These are phyloP conservation scores for Lasioglossum leucozonium DNA, from an alignment of 2,888 invertebrate species.

Conservation along the genomic window DNA sequence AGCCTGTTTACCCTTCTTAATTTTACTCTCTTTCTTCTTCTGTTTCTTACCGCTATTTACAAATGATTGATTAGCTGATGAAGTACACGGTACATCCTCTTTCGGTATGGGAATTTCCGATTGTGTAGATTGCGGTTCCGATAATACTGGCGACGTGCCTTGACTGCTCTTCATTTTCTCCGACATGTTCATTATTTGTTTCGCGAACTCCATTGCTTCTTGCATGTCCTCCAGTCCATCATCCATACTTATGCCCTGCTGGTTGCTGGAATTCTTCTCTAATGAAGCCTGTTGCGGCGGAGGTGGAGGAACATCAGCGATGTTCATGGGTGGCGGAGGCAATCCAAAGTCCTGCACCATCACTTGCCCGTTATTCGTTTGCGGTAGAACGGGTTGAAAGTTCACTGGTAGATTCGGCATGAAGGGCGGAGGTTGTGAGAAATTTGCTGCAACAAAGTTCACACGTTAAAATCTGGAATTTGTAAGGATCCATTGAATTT, in stretches of 20 bases:
- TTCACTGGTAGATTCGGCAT: slow-evolving; percentile 37
- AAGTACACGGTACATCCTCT: neutral
- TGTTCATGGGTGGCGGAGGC: slow-evolving; percentile 34
- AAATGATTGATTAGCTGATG: neutral
- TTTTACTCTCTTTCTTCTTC: slow-evolving; percentile 30
- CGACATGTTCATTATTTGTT: slow-evolving; percentile 78
- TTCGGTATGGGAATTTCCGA: slow-evolving; percentile 38
- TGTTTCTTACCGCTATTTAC: slow-evolving; percentile 21
- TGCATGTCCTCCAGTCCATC: slow-evolving; percentile 80
- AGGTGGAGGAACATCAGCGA: slow-evolving; percentile 29
- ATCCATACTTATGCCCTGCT: slow-evolving; percentile 54
- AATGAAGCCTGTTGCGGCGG: neutral
- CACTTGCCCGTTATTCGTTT: slow-evolving; percentile 14
- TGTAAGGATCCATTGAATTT: slow-evolving; percentile 31
- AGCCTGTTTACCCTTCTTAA: slow-evolving; percentile 20
- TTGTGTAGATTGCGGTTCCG: slow-evolving; percentile 4
- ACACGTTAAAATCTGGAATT: slow-evolving; percentile 34
- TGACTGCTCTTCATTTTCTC: slow-evolving; percentile 28
- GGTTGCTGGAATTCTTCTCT: neutral
- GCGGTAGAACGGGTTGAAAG: slow-evolving; percentile 37
- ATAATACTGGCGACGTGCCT: neutral
- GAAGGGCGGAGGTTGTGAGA: slow-evolving; percentile 36
- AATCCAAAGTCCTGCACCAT: slow-evolving; percentile 43
- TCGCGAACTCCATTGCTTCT: slow-evolving; percentile 81
- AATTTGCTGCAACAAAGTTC: slow-evolving; percentile 19